These are phyloP conservation scores for Cheilinus undulatus DNA, from an alignment of 2,113 vertebrate species.

Conservation along the genomic window DNA sequence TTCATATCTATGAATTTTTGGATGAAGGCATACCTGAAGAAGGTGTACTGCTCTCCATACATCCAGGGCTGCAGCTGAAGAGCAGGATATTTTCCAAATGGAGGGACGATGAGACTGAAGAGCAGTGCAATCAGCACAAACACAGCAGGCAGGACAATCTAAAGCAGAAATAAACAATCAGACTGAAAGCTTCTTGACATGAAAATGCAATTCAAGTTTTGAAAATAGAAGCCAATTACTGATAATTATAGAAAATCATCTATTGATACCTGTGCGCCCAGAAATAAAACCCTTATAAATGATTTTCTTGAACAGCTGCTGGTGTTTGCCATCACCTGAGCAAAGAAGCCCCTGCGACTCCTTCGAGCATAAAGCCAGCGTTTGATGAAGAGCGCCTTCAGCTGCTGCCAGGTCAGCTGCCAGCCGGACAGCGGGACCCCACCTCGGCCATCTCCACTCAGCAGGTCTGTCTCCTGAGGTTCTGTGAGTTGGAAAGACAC, in stretches of 20 bases:
- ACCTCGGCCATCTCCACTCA: conserved; percentile 60
- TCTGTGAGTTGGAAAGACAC: conserved; percentile 54
- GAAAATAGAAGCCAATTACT: not conserved
- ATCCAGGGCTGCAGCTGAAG: conserved; percentile 88
- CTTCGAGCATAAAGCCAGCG: conserved; percentile 87
- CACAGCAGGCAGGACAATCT: conserved; percentile 90
- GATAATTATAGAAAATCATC: no score
- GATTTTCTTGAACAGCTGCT: not conserved
- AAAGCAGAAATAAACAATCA: conserved; percentile 34
- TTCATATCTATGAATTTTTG: not conserved
- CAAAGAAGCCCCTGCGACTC: conserved; percentile 87
- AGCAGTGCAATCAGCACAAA: conserved; percentile 90
- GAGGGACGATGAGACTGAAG: conserved; percentile 90
- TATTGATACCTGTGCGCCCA: no score
- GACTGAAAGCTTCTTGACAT: no score
- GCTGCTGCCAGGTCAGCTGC: conserved; percentile 86
- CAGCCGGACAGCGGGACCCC: conserved; percentile 74
- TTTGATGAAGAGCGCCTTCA: conserved; percentile 90
- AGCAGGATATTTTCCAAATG: conserved; percentile 86
- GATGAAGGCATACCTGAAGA: conserved; percentile 86
- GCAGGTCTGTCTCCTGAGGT: conserved; percentile 81
- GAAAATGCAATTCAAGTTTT: not conserved
- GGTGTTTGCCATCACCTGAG: conserved; percentile 82
- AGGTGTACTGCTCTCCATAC: conserved; percentile 90
- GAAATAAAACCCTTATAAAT: not conserved